These are phyloP conservation scores for Mythimna lalbum DNA, from an alignment of 2,888 invertebrate species.

Conservation along the genomic window DNA sequence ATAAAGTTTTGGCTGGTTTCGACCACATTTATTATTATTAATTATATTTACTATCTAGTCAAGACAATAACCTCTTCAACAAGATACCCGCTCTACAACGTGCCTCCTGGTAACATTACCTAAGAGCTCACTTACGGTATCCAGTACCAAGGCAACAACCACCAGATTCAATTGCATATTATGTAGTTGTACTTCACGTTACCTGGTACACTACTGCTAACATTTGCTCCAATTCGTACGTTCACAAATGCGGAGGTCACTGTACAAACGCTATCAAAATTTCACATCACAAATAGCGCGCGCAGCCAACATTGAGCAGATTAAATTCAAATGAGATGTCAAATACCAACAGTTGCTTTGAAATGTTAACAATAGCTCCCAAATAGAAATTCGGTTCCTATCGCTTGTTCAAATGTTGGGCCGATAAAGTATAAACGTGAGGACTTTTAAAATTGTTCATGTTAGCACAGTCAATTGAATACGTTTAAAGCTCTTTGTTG, in stretches of 20 bases:
- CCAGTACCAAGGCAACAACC: neutral
- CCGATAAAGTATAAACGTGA: slow-evolving; percentile 38
- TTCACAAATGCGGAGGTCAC: slow-evolving; percentile 35
- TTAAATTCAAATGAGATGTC: slow-evolving; percentile 67
- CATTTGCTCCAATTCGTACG: slow-evolving; percentile 28
- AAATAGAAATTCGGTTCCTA: slow-evolving; percentile 58
- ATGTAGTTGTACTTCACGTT: slow-evolving; percentile 1
- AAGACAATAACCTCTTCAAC: neutral
- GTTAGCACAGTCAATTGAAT: slow-evolving; percentile 1
- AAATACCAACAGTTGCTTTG: slow-evolving; percentile 64
- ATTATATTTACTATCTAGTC: too few relatives aligned
- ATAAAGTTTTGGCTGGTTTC: too few relatives aligned
- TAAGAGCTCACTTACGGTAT: neutral
- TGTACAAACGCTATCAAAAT: slow-evolving; percentile 54
- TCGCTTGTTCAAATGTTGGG: slow-evolving; percentile 44
- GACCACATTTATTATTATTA: too few relatives aligned
- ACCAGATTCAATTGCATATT: neutral
- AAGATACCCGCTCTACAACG: neutral
- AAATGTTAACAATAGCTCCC: slow-evolving; percentile 58
- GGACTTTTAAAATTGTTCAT: slow-evolving; percentile 24
- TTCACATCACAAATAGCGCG: slow-evolving; percentile 56
- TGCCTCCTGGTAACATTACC: neutral
- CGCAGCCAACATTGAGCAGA: slow-evolving; percentile 63
- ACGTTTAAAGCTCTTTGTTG: slow-evolving; percentile 3
- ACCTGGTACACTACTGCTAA: slow-evolving; percentile 10